Conservation (phyloP, 1,140 invertebrate genomes). For the Lucilia sericata region DNA sequence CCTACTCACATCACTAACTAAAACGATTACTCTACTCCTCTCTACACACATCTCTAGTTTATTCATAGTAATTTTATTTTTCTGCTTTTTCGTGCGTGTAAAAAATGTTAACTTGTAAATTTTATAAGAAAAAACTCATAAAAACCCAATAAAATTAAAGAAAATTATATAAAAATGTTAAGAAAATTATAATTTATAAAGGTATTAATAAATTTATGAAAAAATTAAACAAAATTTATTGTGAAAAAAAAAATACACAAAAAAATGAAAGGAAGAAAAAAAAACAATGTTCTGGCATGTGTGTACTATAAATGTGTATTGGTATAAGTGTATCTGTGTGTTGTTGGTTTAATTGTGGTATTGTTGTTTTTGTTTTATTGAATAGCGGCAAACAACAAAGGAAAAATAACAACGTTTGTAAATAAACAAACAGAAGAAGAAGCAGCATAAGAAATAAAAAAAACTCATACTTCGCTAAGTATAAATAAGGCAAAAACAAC, state of each 20-base stretch:
- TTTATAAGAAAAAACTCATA: constrained; percentile 1
- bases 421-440: constrained; percentile 37
- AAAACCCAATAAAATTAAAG: not conserved
- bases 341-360: not conserved
- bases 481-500: constrained; percentile 14
- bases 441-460: not conserved
- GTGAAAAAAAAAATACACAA: not conserved
- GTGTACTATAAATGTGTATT: not conserved
- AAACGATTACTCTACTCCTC: too few relatives aligned
- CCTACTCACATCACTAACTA: too few relatives aligned
- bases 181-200: not conserved
- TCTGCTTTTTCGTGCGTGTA: constrained; percentile 1
- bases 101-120: not conserved
- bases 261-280: not conserved
- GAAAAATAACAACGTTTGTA: constrained; percentile 30
- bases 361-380: not conserved
- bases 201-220: constrained; percentile 12
- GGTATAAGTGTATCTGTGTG: constrained; percentile 21
- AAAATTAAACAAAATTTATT: not conserved
- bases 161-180: not conserved
- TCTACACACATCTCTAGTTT: not conserved
- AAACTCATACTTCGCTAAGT: too few relatives aligned
- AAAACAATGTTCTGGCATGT: constrained; percentile 34
- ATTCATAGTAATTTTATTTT: constrained; percentile 8
- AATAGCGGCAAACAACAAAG: constrained; percentile 37